Conservation (phyloP, 2,888 invertebrate species). For the Plagodis pulveraria region DNA sequence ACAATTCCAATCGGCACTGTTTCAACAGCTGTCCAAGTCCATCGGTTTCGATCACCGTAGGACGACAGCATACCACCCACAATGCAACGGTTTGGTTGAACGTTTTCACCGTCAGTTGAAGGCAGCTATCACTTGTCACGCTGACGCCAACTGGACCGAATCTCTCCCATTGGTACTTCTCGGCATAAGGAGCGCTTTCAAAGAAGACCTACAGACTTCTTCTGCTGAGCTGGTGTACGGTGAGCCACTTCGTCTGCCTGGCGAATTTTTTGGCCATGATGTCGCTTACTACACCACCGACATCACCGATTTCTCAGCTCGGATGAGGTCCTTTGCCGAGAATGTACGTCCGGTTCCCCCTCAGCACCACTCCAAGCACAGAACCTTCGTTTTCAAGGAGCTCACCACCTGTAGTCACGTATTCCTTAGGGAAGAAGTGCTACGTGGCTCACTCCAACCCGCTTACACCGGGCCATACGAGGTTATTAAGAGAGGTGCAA, state of each 20-base stretch:
- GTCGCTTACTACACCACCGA: neutral
- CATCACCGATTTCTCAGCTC: neutral
- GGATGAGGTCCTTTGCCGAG: too few relatives aligned
- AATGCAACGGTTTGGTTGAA: slow-evolving; percentile 28
- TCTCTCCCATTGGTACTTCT: slow-evolving; percentile 19
- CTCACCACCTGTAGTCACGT: too few relatives aligned
- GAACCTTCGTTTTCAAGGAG: too few relatives aligned
- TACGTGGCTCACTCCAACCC: slow-evolving; percentile 21
- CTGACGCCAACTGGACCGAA: slow-evolving; percentile 12
- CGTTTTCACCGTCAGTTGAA: slow-evolving; percentile 22
- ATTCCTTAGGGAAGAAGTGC: too few relatives aligned
- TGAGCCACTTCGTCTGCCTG: slow-evolving; percentile 40
- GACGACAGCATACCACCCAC: slow-evolving; percentile 20
- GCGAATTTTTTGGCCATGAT: slow-evolving; percentile 34
- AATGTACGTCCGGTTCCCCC: too few relatives aligned
- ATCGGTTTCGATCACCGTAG: too few relatives aligned
- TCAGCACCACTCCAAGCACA: too few relatives aligned
- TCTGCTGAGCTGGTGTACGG: slow-evolving; percentile 44
- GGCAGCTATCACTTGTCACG: slow-evolving; percentile 23
- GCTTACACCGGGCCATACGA: slow-evolving; percentile 26
- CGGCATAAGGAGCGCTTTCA: slow-evolving; percentile 16
- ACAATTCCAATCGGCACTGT: slow-evolving; percentile 38
- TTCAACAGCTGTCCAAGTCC: neutral
- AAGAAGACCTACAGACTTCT: slow-evolving; percentile 33
- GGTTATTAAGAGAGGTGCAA: too few relatives aligned